Conservation (phyloP, 2,888 invertebrate species). For the Standfussiana lucernea region DNA sequence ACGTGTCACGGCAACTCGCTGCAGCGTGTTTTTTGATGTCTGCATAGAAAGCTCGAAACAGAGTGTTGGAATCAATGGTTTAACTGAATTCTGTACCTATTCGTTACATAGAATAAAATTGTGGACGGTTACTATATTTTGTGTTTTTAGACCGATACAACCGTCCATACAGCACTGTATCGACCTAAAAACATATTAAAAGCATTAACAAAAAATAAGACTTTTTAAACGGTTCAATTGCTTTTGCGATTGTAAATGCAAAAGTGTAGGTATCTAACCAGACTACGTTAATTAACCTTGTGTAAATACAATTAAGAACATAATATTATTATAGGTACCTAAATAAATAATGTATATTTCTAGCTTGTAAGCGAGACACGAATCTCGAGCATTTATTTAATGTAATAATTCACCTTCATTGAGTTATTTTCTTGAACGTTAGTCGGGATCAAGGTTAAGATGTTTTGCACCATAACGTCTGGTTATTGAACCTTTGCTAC, state of each 20-base stretch:
- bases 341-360: neutral
- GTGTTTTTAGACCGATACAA: too few relatives aligned
- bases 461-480: slow-evolving; percentile 12
- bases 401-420: slow-evolving; percentile 19
- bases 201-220: neutral
- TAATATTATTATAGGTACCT: neutral
- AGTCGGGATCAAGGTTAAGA: neutral
- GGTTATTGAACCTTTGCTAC: neutral
- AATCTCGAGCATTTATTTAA: neutral
- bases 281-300: neutral
- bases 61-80: neutral
- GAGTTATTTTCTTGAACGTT: slow-evolving; percentile 4
- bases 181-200: neutral
- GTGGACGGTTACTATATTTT: neutral
- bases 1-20: slow-evolving; percentile 31
- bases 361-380: neutral
- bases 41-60: neutral
- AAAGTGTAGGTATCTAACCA: too few relatives aligned
- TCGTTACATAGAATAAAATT: neutral
- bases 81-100: neutral
- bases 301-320: neutral
- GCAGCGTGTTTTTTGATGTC: slow-evolving; percentile 24
- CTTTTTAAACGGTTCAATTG: neutral
- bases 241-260: neutral
- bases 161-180: neutral